A percentile compares a stretch with the other conserved stretches of the same genome.
Conservation (phyloP, 2,113 vertebrate species). For the Onychorhynchus coronatus region DNA sequence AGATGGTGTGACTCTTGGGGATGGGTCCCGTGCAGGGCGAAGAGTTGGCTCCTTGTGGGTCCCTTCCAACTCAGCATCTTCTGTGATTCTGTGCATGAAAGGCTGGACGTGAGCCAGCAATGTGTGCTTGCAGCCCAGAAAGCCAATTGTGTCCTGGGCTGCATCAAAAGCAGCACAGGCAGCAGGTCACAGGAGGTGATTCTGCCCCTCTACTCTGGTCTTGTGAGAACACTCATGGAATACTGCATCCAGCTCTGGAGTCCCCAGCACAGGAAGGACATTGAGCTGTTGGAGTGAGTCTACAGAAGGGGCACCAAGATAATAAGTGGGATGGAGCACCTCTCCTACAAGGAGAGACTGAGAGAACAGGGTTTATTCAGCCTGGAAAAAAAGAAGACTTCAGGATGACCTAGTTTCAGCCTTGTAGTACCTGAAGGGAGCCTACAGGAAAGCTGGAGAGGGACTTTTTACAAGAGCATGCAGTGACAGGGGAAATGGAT, state of each 20-base stretch:
- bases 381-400: neutral
- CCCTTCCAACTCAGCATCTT: neutral
- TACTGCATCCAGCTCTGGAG: neutral
- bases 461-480: neutral
- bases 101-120: neutral
- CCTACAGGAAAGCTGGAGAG: neutral
- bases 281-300: neutral
- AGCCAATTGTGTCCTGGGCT: neutral
- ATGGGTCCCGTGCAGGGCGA: no score
- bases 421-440: neutral
- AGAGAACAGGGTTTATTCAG: neutral
- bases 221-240: neutral
- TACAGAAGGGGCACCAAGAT: neutral
- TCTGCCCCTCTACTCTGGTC: neutral
- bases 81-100: neutral
- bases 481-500: no score
- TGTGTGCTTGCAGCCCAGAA: neutral
- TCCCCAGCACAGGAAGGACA: neutral
- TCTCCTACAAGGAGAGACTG: neutral
- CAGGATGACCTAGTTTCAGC: neutral
- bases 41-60: neutral
- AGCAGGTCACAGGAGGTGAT: accelerated
- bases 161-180: neutral
- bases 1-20: neutral
- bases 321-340: neutral